Base-by-base conservation (phyloP, 2,888 invertebrate species). In the Hydropsyche betteni region DNA sequence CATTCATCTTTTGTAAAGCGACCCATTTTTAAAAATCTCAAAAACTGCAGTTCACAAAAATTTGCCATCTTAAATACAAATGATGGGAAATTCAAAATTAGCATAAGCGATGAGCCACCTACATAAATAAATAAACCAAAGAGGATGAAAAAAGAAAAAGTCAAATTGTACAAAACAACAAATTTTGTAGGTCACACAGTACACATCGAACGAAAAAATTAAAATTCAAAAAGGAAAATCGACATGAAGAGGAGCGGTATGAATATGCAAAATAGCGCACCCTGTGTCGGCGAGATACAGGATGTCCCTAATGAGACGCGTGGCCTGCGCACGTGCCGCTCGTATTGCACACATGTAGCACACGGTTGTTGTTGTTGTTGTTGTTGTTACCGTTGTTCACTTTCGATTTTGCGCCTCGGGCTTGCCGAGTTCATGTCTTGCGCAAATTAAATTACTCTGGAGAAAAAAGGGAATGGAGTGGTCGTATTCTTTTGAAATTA, bases 211-310 rank as follows among this genome's bases (percentile, higher is more conserved):
- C 44, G 44, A 10, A 44, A 58, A 58, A 58, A 58, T 16, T 5
- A 58, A 58, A 58, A 24, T 12, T 10, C 12, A 36, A 36, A 64
- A 64, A 36, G 34, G 16, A 24, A 24, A 24, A 58, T n/a, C 16
- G 24, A 12, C 58, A 36, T 36, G 12, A 64, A 36, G 64, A 36
- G 34, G 36, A 12, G 12, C 64, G 3, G 69, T 55, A 72, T 72
- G 72, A 55, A 72, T 72, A 72, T 72, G 72, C 72, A 72, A 72
- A 72, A 52, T 44, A 33, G 58, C 24, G 61, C 72, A 61, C 58
- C 58, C 72, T 61, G 72, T 61, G 44, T 24, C 55, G 36, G 58
- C 55, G 72, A 55, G 36, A 72, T 72, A 72, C 72, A 72, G 72
- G 58, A 58, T 58, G 72, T 55, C 33, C 51, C 70, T 70, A 70